Base-by-base conservation (phyloP, 2,888 invertebrate species). In the Corythucha ciliata region DNA sequence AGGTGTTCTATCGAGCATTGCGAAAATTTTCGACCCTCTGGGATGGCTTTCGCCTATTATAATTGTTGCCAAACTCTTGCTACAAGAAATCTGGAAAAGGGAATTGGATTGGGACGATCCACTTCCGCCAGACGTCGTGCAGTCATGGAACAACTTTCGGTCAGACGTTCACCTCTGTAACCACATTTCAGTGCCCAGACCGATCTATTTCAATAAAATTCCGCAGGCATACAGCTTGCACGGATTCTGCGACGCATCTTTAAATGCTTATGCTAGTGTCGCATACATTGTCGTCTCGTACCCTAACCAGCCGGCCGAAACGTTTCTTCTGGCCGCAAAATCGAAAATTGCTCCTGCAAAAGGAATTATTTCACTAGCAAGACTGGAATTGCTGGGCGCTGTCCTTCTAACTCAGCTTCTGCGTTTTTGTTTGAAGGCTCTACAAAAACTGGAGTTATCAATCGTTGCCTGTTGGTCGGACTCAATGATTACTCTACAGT, bases 31-130 rank as follows among this genome's bases (percentile, higher is more conserved):
- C 27, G 62, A 62, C 41, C 59, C 56, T 1, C n/a, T n/a, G n/a
- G n/a, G n/a, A n/a, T n/a, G n/a, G n/a, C n/a, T n/a, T n/a, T n/a
- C n/a, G n/a, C n/a, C n/a, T n/a, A n/a, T n/a, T n/a, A 50, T 52
- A 2, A 48, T 61, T 21, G 18, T 21, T 5, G 54, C 54, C 12
- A 61, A 60, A 33, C 33, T 56, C 1, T 40, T 59, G 7, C 45
- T 62, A 26, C 61, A 60, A 47, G 18, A 45, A 1, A 12, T 57
- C 7, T 63, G 61, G 60, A 33, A 36, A 33, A 21, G 24, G 2
- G 44, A 52, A 5, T 8, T 57, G 12, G 53, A 41, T 7, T 62
- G 61, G 60, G 61, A 62, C 48, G 51, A 54, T 4, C n/a, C 21
- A 2, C 14, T 61, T 1, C 57, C 58, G 12, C 12, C 2, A 6